phyloP scores from a whole-genome alignment of 2,113 vertebrate species.

The Chionis minor region DNA sequence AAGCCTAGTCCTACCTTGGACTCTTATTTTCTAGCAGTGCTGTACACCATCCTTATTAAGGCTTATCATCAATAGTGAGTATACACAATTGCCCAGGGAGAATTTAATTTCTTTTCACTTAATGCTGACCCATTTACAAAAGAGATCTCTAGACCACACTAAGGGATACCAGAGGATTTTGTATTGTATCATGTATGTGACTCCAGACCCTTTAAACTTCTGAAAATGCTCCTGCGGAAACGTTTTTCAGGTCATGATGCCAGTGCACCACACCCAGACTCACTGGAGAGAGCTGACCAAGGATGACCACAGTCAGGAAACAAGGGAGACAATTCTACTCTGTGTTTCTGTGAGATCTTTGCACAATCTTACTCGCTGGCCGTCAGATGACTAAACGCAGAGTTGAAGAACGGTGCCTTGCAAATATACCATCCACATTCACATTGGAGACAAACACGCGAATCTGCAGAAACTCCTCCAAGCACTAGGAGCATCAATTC shows the following conservation, averaged over 20 bases:
- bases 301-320: background rate
- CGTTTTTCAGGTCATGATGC: background rate
- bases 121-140: background rate
- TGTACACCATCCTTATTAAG: background rate
- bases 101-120: background rate
- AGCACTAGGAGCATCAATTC: background rate
- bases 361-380: rapidly evolving
- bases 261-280: background rate
- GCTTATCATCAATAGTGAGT: background rate
- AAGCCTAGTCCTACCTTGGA: background rate
- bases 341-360: background rate
- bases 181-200: background rate
- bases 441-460: rapidly evolving
- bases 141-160: background rate
- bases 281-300: background rate
- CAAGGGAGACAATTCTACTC: background rate
- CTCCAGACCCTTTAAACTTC: background rate
- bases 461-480: background rate
- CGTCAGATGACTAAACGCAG: background rate
- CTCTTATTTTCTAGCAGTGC: background rate
- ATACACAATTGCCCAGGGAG: background rate
- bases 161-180: background rate
- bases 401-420: background rate
- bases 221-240: background rate
- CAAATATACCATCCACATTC: background rate